A percentile compares a stretch with the other conserved stretches of the same genome.
These are phyloP conservation scores for Chelonoidis abingdonii DNA, from an alignment of 2,113 vertebrate genomes.

Conservation along the genomic window DNA sequence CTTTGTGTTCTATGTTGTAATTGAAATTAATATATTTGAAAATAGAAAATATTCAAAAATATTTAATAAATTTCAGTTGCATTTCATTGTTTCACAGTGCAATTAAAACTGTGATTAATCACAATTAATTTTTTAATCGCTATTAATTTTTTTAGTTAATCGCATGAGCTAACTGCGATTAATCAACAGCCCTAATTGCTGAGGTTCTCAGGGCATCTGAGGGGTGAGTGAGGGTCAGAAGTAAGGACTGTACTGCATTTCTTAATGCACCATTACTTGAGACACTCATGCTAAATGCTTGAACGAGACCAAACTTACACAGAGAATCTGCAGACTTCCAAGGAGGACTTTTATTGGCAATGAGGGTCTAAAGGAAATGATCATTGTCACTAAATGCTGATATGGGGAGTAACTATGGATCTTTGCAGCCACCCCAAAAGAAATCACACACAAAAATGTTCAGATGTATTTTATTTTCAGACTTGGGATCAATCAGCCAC, in stretches of 20 bases:
- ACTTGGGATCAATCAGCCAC: background rate
- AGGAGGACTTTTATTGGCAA: background rate
- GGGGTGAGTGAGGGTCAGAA: background rate
- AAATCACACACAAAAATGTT: background rate
- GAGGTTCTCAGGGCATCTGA: background rate
- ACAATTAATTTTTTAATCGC: no score
- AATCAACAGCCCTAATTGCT: no score
- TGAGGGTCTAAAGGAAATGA: background rate
- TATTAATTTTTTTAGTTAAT: no score
- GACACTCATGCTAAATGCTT: no score
- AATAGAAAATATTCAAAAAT: no score
- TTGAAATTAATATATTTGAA: no score
- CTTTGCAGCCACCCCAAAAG: background rate
- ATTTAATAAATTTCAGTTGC: no score
- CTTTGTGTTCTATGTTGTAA: no score
- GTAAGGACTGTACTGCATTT: background rate
- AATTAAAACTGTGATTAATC: no score
- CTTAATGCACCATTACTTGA: background rate
- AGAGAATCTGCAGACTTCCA: background rate
- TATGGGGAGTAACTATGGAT: background rate
- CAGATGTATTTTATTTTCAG: background rate
- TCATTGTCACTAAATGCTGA: no score
- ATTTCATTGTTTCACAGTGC: no score
- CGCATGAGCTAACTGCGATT: no score
- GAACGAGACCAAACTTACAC: background rate